Evolutionary conservation across 2,113 vertebrate species (phyloP).

Genomic region (Alosa alosa): DNA sequence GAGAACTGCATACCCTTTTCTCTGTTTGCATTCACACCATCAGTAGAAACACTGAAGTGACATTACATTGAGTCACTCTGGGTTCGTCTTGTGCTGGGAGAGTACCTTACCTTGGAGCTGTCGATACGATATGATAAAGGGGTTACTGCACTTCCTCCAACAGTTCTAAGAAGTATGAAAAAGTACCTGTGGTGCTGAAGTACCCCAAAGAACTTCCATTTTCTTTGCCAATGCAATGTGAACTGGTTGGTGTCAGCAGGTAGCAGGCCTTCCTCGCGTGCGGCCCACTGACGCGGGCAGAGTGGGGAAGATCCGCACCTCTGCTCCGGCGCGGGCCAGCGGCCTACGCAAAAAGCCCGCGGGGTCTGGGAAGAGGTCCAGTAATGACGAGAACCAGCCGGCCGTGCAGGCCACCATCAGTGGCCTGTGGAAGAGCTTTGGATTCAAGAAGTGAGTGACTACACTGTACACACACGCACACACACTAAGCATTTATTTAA

Average conservation of each 20-base stretch:
- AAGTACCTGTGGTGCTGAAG: no score
- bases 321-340: slow-evolving; percentile 80
- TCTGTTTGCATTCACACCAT: no score
- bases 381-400: slow-evolving; percentile 81
- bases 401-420: slow-evolving; percentile 81
- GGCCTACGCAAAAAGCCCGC: slow-evolving; percentile 79
- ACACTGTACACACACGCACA: not conserved
- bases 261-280: slow-evolving; percentile 75
- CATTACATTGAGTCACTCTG: no score
- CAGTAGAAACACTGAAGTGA: no score
- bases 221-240: not conserved
- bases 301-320: slow-evolving; percentile 62
- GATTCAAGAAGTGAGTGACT: slow-evolving; percentile 80
- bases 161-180: no score
- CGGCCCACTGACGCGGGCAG: slow-evolving; percentile 51
- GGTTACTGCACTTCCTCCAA: no score
- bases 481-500: no score
- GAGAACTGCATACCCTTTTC: no score
- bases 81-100: no score
- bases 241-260: slow-evolving; percentile 61
- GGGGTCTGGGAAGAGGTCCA: slow-evolving; percentile 59
- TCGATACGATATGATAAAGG: no score
- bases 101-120: no score
- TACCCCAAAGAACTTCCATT: not conserved
- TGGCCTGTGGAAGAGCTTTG: slow-evolving; percentile 87